Evolutionary conservation across 1,140 invertebrate species (phyloP), one percentile per base, ranked within the genome.

Genomic region (Pissodes strobi): DNA sequence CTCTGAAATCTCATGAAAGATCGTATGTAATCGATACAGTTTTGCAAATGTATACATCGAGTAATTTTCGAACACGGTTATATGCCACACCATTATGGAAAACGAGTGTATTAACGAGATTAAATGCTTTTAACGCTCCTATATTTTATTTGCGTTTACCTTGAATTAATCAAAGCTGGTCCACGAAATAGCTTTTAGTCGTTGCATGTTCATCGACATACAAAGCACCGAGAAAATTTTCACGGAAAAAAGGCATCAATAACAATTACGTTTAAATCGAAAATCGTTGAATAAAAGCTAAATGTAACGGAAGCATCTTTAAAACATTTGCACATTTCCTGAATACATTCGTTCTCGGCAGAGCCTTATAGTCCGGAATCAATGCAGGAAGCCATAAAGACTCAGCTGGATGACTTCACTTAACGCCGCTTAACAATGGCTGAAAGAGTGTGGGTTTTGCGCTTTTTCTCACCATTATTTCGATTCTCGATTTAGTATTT

Each of bases 311-410:
- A 51, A 61, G 22, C 48, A 34, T 51, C 34, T 51, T 49, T 61
- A 51, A 61, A 51, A 61, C 58, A 51, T 61, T 61, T 61, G 58
- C 45, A 61, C 56, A 59, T 59, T 59, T 59, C 56, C 56, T 15
- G 25, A 27, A 57, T 51, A 49, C 45, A 38, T 61, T 39, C 45
- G 12, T 51, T 41, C 27, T 41, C 8, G 34, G 34, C 34, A 9
- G 17, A 49, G 22, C 58, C 22, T 41, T 61, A 27, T 51, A 61
- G 58, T 25, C 30, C 27, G 58, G 58, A 61, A 61, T 61, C 58
- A 61, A 61, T 61, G 58, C 58, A 57, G 58, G 58, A 61, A 61
- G 46, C 58, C 34, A 61, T 61, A 61, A 61, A 61, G 48, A 61
- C 37, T 41, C 58, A 27, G 21, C 46, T 61, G 58, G 58, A 61